Base-by-base conservation (phyloP, 2,113 vertebrate genomes). In the Tauraco erythrolophus region DNA sequence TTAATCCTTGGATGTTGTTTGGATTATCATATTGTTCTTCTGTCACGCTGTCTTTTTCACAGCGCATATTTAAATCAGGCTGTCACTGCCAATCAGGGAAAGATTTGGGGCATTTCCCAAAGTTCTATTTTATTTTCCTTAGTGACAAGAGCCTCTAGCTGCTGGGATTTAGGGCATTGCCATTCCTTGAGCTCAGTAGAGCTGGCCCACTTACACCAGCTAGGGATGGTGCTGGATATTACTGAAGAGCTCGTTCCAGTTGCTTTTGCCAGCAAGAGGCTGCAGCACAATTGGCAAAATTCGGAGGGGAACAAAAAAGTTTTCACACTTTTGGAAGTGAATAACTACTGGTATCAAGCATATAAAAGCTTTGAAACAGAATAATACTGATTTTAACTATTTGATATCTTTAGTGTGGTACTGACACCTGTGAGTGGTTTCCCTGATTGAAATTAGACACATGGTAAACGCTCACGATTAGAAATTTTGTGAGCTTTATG, bases 1-100 rank as follows among this genome's bases (percentile, higher is more conserved):
- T 93, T 86, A 93, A 88, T 94, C 71, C 79, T 90, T 1, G 1
- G 71, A 58, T 92, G 84, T 83, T 94, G 70, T 85, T 97, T 94
- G 68, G 54, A 93, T 97, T 88, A 83, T 90, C 65, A 72, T 66
- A 88, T 83, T 53, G 9, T 88, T 93, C 41, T 92, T 86, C 71
- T 86, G 41, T 68, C 46, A 25, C 45, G 75, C 30, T 87, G 58
- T 71, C 54, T 88, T 94, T 94, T 92, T 96, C 46, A 66, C 66
- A 66, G 71, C 46, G 24, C 93, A 46, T 77, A 90, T 88, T 93
- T 51, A 90, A 93, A 85, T 75, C 50, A 77, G 27, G 13, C 75
- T 94, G 58, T 74, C 71, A 64, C 25, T 88, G 54, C 71, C 79
- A 54, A 28, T 94, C 60, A 78, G 35, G 14, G 56, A 89, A 88